These are phyloP conservation scores for Terebella lapidaria DNA, from an alignment of 2,888 invertebrate genomes.

Conservation along the genomic window DNA sequence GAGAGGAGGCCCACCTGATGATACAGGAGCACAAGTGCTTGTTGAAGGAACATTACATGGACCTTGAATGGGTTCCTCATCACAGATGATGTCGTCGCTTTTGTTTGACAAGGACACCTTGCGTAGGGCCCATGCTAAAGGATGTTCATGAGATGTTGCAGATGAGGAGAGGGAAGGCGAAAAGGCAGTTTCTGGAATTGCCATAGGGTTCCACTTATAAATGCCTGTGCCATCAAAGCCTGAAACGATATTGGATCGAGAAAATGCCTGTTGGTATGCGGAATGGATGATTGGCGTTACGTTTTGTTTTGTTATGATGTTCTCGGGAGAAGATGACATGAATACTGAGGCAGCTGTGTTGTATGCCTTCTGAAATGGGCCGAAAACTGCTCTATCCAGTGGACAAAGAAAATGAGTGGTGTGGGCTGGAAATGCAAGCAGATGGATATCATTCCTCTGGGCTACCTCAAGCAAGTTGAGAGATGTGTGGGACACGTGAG, in stretches of 20 bases:
- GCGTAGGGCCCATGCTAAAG: no score
- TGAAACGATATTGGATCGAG: background rate
- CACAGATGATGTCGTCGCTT: no score
- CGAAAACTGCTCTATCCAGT: constrained; percentile 8
- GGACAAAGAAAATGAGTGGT: constrained; percentile 14
- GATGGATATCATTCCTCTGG: constrained; percentile 13
- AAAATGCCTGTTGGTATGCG: background rate
- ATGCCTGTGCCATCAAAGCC: background rate
- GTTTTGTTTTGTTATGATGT: background rate
- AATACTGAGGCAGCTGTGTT: constrained; percentile 5
- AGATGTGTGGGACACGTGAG: constrained; percentile 26
- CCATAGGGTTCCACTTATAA: background rate
- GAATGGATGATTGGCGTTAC: background rate
- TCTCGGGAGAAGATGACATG: background rate
- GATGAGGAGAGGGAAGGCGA: background rate
- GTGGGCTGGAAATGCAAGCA: constrained; percentile 13
- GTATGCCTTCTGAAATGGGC: constrained; percentile 8
- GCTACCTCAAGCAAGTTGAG: constrained; percentile 23
- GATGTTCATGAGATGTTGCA: no score
- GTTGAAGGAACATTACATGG: no score
- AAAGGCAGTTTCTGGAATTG: background rate
- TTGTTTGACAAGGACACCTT: no score
- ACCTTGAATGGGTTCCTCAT: no score
- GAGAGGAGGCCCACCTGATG: no score
- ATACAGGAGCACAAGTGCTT: no score